Evolutionary conservation across 2,888 invertebrate species (phyloP), one percentile per base, ranked within the genome.

Genomic region (Caprella mutica): DNA sequence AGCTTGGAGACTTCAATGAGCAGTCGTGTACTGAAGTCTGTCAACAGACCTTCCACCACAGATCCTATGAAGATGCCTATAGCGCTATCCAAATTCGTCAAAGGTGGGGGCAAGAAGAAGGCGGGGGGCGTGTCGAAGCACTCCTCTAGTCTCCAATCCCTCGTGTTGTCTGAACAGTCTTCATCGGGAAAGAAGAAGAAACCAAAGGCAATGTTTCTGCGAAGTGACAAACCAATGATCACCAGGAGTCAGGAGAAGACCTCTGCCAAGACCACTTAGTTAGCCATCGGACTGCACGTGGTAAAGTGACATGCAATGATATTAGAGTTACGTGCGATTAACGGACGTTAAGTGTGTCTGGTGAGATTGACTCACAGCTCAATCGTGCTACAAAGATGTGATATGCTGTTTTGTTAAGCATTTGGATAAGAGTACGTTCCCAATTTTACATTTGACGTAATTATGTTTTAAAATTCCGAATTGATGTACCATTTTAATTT

Each of bases 231-330:
- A 26, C 42, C 64, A 5, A 64, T 64, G 64, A 30, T 64, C 27
- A 64, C 64, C 12, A 60, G 64, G 48, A 64, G 64, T 56, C 64
- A 64, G 42, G 60, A 58, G 27, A 64, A n/a, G n/a, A n/a, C n/a
- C n/a, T n/a, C n/a, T n/a, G n/a, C n/a, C n/a, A n/a, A n/a, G n/a
- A n/a, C n/a, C n/a, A n/a, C n/a, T n/a, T n/a, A n/a, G n/a, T n/a
- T n/a, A n/a, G n/a, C n/a, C n/a, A n/a, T n/a, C n/a, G n/a, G n/a
- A n/a, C n/a, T n/a, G n/a, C n/a, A n/a, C n/a, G n/a, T n/a, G n/a
- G n/a, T n/a, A n/a, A n/a, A n/a, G n/a, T n/a, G n/a, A n/a, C n/a
- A n/a, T n/a, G n/a, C n/a, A n/a, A n/a, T n/a, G n/a, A n/a, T n/a
- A n/a, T n/a, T n/a, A n/a, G n/a, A n/a, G n/a, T n/a, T n/a, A n/a